A percentile compares a stretch with the other conserved stretches of the same genome.
Evolutionary conservation across 2,888 invertebrate species (phyloP).

Genomic region (Ametastegia equiseti): DNA sequence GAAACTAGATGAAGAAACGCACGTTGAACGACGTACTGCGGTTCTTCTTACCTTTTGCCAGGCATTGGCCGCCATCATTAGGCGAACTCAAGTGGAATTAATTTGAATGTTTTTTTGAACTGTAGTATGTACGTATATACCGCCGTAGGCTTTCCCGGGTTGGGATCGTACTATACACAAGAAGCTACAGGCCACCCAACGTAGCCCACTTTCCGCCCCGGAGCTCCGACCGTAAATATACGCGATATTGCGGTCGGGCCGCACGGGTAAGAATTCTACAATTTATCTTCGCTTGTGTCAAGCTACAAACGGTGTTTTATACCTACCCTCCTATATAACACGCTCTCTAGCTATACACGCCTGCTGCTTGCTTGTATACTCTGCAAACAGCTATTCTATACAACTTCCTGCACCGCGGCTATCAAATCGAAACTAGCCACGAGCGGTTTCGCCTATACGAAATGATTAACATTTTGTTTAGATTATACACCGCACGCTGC

Average conservation of each 20-base stretch:
- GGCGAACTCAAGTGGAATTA: constrained; percentile 69
- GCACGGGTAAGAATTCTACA: constrained; percentile 62
- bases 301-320: constrained; percentile 55
- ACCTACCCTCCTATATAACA: background rate
- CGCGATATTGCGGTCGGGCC: constrained; percentile 63
- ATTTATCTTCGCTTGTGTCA: constrained; percentile 66
- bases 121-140: constrained; percentile 48
- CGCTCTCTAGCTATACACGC: background rate
- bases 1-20: no score
- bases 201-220: constrained; percentile 55
- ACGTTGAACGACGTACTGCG: no score
- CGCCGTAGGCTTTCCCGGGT: constrained; percentile 64
- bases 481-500: background rate
- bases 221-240: constrained; percentile 66
- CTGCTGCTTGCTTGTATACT: background rate
- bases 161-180: constrained; percentile 52
- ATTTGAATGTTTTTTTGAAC: constrained; percentile 74
- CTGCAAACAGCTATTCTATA: constrained; percentile 6
- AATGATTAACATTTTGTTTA: background rate
- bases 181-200: constrained; percentile 53
- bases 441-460: background rate
- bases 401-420: background rate
- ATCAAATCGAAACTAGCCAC: constrained; percentile 7
- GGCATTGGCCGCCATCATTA: constrained; percentile 73
- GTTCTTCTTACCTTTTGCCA: constrained; percentile 55